Evolutionary conservation across 1,140 invertebrate genomes (phyloP).

Genomic region (Macrostomum lignano): DNA sequence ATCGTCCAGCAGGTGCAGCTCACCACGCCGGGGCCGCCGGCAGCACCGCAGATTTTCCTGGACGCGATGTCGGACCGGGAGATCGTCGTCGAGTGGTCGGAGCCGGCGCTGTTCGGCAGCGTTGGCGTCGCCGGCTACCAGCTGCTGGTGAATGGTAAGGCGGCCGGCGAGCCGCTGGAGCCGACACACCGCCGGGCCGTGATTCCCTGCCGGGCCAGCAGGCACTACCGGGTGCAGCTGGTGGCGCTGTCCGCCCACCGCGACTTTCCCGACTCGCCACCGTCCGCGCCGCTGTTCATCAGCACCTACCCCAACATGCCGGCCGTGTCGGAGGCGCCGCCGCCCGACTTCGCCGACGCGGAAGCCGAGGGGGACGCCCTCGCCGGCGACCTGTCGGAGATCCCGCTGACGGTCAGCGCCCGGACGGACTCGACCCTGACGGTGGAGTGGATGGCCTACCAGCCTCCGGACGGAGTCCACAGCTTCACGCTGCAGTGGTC

Average conservation of each 20-base stretch:
- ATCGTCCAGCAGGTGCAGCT: conserved; percentile 15
- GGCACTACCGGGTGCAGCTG: conserved; percentile 21
- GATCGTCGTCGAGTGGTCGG: conserved; percentile 24
- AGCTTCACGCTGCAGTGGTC: not conserved
- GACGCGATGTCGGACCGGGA: conserved; percentile 16
- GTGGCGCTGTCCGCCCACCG: conserved; percentile 16
- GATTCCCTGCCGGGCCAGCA: conserved; percentile 22
- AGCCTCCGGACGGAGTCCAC: not conserved
- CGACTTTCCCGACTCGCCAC: conserved; percentile 16
- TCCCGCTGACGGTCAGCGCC: not conserved
- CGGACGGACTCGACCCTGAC: not conserved
- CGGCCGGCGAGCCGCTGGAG: conserved; percentile 19
- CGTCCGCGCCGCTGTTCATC: conserved; percentile 17
- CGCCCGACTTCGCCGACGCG: too few relatives aligned
- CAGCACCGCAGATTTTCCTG: conserved; percentile 20
- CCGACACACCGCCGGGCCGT: conserved; percentile 19
- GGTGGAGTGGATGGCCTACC: not conserved
- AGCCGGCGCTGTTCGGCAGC: conserved; percentile 19
- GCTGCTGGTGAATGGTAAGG: conserved; percentile 24
- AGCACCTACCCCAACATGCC: conserved; percentile 13
- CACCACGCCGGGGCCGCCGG: conserved; percentile 22
- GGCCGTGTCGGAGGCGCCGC: too few relatives aligned
- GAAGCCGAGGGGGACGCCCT: not conserved
- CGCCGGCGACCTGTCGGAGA: not conserved
- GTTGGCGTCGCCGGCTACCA: conserved; percentile 22